Evolutionary conservation across 92 coral and sea anemone genomes (phyloP), one percentile per base, ranked within the genome.

Genomic region (Phenganax stokvisi): DNA sequence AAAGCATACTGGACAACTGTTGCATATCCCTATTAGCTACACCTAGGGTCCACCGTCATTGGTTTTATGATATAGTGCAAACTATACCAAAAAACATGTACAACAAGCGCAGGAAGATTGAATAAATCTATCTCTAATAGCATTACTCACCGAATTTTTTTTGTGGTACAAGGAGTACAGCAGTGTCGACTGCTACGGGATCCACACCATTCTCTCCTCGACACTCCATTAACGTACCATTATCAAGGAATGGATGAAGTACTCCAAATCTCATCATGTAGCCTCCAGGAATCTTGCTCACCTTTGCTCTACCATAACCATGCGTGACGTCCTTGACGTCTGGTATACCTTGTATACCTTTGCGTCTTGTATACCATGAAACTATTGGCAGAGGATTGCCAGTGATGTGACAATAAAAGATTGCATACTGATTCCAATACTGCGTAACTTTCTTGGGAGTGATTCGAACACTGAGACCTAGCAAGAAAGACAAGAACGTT

Each of bases 401-500:
- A 30, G 90, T 87, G 28, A 89, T 89, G 58, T 82, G 84, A 80
- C 98, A 94, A 44, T 88, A 53, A 75, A 94, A 87, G 61, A 87
- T 87, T 6, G 86, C 88, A 28, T 62, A 9, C 31, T 83, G 87
- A 68, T 87, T 80, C 28, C 84, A 80, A 28, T 85, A 77, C 56
- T 85, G 90, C 31, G 85, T 84, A 0, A 72, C 62, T 28, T 84
- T 68, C 55, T 88, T 87, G 72, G 91, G 92, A 12, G 88, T 63
- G 25, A 79, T 65, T 12, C 61, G 63, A 8, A 68, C 83, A 62
- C 72, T 79, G 51, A 79, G 56, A 79, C 55, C 83, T 79, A 56
- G 27, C 52, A 76, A 74, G 67, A 56, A 56, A 57, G 2, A 13
- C 67, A 57, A 27, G 57, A 56, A 13, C 54, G 56, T 12, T 10